Base-by-base conservation (phyloP, 2,797 vertebrate species). In the Fundulus diaphanus region DNA sequence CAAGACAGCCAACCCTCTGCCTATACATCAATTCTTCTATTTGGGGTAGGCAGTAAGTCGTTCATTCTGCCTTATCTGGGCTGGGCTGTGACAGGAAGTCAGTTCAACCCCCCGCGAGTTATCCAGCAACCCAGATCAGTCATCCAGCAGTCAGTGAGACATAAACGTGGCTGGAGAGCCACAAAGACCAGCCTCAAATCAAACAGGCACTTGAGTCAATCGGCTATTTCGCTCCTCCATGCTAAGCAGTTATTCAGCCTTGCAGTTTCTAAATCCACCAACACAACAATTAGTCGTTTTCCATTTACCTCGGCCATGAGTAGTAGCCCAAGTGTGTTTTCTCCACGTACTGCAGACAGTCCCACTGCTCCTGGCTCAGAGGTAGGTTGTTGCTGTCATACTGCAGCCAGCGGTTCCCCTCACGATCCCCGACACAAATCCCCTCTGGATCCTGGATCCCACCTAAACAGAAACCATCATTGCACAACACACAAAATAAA, bases 291-390 rank as follows among this genome's bases (percentile, higher is more conserved):
- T 61, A 8, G 15, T 82, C 66, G 7, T 7, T 56, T 37, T 42
- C 52, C 51, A 74, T 63, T 84, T 92, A 99, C 98, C 92, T 95
- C 48, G 98, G 98, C 98, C 97, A 99, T 0, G 93, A 95, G 59
- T 97, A 98, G 90, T 99, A 99, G 16, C 98, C 98, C 96, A 96
- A 97, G 90, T 99, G 97, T 0, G 97, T 98, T 89, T 99, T 99
- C 88, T 99, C 98, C 93, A 99, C 97, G 80, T 96, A 99, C 27
- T 75, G 93, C 84, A 93, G 95, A 0, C 91, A 90, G 37, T 97
- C 96, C 98, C 98, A 99, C 61, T 95, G 95, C 61, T 96, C 94
- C 90, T 96, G 94, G 5, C 91, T 96, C 80, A 94, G 94, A 75
- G 97, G 98, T 52, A 99, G 90, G 79, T 85, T 95, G 87, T 78